Conservation (phyloP, 2,113 vertebrate species). For the Castor canadensis region DNA sequence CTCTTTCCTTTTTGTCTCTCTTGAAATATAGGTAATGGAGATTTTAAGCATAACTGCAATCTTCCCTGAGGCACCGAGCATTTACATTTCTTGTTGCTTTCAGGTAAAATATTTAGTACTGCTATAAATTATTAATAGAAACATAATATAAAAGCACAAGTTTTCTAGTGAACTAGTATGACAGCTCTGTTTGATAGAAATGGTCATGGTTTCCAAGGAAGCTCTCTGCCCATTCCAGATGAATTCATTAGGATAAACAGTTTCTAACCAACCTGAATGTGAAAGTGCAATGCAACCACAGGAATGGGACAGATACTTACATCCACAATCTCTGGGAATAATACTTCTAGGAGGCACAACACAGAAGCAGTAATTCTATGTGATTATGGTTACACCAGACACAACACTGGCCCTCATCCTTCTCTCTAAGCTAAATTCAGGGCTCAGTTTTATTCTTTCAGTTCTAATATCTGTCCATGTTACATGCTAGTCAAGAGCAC, state of each 20-base stretch:
- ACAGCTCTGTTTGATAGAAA: not conserved
- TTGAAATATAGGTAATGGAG: conserved; percentile 5
- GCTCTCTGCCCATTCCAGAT: not conserved
- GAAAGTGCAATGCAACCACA: not conserved
- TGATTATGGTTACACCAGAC: not conserved
- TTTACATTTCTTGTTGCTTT: conserved; percentile 15
- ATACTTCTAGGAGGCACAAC: not conserved
- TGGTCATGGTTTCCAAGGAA: not conserved
- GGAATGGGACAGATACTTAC: not conserved
- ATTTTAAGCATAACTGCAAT: not conserved
- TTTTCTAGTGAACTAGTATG: not conserved
- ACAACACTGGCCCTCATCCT: not conserved
- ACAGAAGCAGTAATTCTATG: not conserved
- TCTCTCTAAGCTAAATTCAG: not conserved
- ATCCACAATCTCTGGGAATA: too few relatives aligned
- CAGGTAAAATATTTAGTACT: not conserved
- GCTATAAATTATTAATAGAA: conserved; percentile 58
- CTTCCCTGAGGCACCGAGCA: not conserved
- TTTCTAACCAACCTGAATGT: not conserved
- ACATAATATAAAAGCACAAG: not conserved
- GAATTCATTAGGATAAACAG: not conserved
- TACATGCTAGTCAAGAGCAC: not conserved
- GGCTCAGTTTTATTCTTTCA: not conserved
- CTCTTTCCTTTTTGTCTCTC: not conserved
- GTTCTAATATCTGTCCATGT: not conserved